phyloP scores from a whole-genome alignment of 2,888 invertebrate species.

The Drosophila barbarae region DNA sequence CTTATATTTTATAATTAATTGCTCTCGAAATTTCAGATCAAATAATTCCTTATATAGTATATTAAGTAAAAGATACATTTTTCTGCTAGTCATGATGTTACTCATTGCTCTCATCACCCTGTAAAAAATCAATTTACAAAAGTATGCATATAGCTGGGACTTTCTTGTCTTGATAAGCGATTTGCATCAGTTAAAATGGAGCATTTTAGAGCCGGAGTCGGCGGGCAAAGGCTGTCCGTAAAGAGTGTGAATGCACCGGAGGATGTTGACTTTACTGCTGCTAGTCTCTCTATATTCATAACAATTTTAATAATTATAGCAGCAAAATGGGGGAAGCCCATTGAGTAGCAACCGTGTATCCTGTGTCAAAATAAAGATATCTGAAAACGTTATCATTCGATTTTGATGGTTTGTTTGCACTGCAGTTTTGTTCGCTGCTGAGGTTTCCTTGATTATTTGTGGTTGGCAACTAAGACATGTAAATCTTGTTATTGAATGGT shows the following conservation, averaged over 20 bases:
- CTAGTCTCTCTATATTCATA: slow-evolving; percentile 1
- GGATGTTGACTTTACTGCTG: slow-evolving; percentile 73
- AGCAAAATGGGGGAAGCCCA: background rate
- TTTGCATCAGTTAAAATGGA: slow-evolving; percentile 71
- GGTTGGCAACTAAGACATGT: slow-evolving; percentile 35
- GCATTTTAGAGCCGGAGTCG: slow-evolving; percentile 57
- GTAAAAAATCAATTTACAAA: slow-evolving; percentile 10
- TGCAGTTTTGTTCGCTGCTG: slow-evolving; percentile 10
- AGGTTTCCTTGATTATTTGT: slow-evolving; percentile 52
- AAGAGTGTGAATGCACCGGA: slow-evolving; percentile 72
- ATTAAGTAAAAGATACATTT: too few relatives aligned
- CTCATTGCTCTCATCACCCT: slow-evolving; percentile 15
- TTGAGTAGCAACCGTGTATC: background rate
- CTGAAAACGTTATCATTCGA: background rate
- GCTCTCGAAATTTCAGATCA: too few relatives aligned
- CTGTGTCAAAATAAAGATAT: background rate
- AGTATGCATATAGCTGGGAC: slow-evolving; percentile 43
- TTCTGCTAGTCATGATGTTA: background rate
- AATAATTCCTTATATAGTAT: too few relatives aligned
- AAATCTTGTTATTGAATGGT: slow-evolving; percentile 34
- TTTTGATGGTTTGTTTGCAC: slow-evolving; percentile 34
- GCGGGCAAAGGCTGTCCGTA: slow-evolving; percentile 25
- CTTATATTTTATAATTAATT: too few relatives aligned
- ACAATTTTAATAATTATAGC: slow-evolving; percentile 42
- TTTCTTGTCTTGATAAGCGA: slow-evolving; percentile 65